Evolutionary conservation across 2,113 vertebrate species (phyloP).

Genomic region (Potamarius usumacintae): DNA sequence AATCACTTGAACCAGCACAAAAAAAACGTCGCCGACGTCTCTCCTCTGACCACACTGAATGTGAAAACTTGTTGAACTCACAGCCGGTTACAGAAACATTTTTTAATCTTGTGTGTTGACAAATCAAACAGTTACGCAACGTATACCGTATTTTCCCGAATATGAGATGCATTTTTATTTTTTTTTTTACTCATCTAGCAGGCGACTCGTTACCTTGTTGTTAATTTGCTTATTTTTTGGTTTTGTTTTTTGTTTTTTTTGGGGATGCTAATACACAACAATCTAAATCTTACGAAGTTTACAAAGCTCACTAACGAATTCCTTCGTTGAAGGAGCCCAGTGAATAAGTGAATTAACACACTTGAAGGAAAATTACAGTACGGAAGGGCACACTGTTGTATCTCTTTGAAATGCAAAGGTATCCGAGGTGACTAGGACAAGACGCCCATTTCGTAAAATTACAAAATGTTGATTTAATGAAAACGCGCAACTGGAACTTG

Average conservation of each 20-base stretch:
- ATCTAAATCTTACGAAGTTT: not conserved
- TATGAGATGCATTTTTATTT: not conserved
- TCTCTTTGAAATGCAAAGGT: too few relatives aligned
- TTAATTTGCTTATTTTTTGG: not conserved
- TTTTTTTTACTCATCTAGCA: not conserved
- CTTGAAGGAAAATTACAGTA: not conserved
- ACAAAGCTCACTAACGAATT: not conserved
- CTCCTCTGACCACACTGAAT: conserved; percentile 81
- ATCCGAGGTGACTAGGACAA: too few relatives aligned
- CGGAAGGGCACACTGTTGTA: too few relatives aligned
- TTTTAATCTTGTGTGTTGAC: conserved; percentile 83
- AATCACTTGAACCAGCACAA: conserved; percentile 75
- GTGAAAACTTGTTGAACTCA: conserved; percentile 79
- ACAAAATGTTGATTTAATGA: too few relatives aligned
- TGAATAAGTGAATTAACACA: not conserved
- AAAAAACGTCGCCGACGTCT: conserved; percentile 65
- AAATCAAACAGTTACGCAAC: conserved; percentile 75
- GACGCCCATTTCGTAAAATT: too few relatives aligned
- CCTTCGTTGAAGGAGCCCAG: not conserved
- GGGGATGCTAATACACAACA: not conserved
- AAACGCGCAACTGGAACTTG: not conserved
- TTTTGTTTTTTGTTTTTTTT: too few relatives aligned
- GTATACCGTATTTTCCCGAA: not conserved
- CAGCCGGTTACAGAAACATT: conserved; percentile 72
- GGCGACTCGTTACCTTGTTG: not conserved